Conservation (phyloP, 1,140 invertebrate species). For the Onthophagus taurus region DNA sequence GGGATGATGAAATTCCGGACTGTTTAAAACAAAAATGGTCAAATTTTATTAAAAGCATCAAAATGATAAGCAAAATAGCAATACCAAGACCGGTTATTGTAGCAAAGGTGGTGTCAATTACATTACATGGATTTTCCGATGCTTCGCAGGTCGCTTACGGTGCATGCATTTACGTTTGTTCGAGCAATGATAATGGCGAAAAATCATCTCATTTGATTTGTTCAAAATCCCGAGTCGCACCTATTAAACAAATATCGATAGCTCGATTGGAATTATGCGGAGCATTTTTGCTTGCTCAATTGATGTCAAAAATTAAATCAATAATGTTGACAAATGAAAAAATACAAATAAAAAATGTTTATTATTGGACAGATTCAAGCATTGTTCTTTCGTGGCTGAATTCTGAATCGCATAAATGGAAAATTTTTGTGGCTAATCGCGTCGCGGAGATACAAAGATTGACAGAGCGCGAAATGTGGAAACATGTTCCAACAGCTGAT, state of each 20-base stretch:
- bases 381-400: slow-evolving; percentile 6
- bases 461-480: not conserved
- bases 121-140: slow-evolving; percentile 24
- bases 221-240: slow-evolving; percentile 20
- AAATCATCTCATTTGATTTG: not conserved
- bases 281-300: slow-evolving; percentile 18
- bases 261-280: slow-evolving; percentile 20
- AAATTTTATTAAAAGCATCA: slow-evolving; percentile 14
- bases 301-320: slow-evolving; percentile 13
- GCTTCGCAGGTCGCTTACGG: slow-evolving; percentile 20
- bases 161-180: slow-evolving; percentile 19
- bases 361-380: slow-evolving; percentile 14
- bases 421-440: slow-evolving; percentile 26
- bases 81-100: slow-evolving; percentile 17
- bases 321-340: slow-evolving; percentile 21
- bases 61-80: slow-evolving; percentile 12
- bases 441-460: slow-evolving; percentile 21
- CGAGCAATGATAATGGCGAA: slow-evolving; percentile 4
- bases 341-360: too few relatives aligned
- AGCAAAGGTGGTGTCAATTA: slow-evolving; percentile 1
- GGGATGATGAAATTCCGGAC: slow-evolving; percentile 30
- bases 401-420: slow-evolving; percentile 14
- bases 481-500: slow-evolving; percentile 16
- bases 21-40: slow-evolving; percentile 24
- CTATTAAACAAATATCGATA: slow-evolving; percentile 17